phyloP scores from a whole-genome alignment of 92 coral and sea anemone species.

The Chrysogorgia sp. region DNA sequence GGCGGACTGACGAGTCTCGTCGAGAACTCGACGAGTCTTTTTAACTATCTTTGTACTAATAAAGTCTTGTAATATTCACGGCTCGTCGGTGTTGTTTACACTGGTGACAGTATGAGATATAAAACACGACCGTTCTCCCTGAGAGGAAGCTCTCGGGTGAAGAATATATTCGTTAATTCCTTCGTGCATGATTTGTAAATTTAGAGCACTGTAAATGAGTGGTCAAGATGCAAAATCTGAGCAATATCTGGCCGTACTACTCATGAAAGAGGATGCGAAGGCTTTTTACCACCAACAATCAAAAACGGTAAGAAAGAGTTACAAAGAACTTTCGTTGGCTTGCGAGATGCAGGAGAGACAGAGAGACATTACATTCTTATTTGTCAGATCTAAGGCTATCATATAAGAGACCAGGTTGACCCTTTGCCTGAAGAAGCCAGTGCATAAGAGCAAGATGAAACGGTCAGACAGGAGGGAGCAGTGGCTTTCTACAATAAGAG shows the following conservation, averaged over 20 bases:
- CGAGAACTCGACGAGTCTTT: too few species aligned
- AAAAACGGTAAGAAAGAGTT: constrained; percentile 54
- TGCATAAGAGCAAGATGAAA: constrained; percentile 36
- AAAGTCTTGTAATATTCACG: too few species aligned
- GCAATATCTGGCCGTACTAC: constrained; percentile 54
- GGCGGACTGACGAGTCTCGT: too few species aligned
- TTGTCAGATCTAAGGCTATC: constrained; percentile 53
- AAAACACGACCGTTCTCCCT: constrained; percentile 40
- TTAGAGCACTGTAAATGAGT: constrained; percentile 56
- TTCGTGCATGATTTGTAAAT: constrained; percentile 55
- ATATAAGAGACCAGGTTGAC: constrained; percentile 54
- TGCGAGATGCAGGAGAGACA: constrained; percentile 41
- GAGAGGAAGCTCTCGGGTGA: constrained; percentile 35
- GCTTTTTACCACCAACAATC: constrained; percentile 58
- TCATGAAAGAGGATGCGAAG: constrained; percentile 58
- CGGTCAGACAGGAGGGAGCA: constrained; percentile 52
- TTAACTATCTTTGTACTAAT: too few species aligned
- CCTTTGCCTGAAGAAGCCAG: constrained; percentile 49
- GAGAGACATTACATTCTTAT: constrained; percentile 61
- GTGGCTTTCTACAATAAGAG: constrained; percentile 49
- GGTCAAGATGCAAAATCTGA: constrained; percentile 58
- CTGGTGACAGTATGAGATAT: constrained; percentile 69
- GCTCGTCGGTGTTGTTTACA: too few species aligned
- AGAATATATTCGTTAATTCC: constrained; percentile 50
- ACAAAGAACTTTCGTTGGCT: constrained; percentile 48